A percentile compares a stretch with the other conserved stretches of the same genome.
These are phyloP conservation scores for Tapirus indicus DNA, from an alignment of 2,797 vertebrate species.

Conservation along the genomic window DNA sequence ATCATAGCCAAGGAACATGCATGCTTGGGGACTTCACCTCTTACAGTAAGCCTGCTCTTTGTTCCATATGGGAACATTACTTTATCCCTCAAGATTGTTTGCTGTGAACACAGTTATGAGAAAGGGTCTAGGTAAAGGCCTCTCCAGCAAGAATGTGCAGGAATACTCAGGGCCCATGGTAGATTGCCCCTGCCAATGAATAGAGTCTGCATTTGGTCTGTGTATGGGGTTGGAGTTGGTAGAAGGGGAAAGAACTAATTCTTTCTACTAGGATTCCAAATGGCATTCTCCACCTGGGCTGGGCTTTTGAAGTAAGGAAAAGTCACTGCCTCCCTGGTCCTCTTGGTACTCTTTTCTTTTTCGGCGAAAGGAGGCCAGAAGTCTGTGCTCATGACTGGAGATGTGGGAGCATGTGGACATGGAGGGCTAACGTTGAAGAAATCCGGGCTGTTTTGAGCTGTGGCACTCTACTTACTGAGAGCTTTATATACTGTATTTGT, in stretches of 20 bases:
- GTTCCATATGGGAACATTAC: not conserved
- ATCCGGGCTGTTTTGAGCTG: not conserved
- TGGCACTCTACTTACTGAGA: not conserved
- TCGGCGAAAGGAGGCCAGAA: not conserved
- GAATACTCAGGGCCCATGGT: not conserved
- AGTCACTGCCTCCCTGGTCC: not conserved
- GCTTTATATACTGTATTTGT: not conserved
- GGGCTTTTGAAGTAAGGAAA: not conserved
- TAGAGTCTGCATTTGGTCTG: not conserved
- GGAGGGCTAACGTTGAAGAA: not conserved
- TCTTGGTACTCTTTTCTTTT: not conserved
- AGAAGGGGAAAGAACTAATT: not conserved
- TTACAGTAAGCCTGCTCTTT: not conserved
- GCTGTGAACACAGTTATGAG: not conserved
- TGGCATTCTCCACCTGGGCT: not conserved
- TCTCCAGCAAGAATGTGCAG: not conserved
- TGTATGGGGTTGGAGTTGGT: not conserved
- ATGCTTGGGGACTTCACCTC: not conserved
- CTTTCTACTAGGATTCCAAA: not conserved
- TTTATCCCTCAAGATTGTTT: not conserved
- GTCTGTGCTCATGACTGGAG: not conserved
- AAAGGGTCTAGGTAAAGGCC: not conserved
- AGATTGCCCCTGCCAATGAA: not conserved
- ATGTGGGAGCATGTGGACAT: not conserved
- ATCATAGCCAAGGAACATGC: not conserved